Conservation (phyloP, 2,888 invertebrate species). For the Unio delphinus region DNA sequence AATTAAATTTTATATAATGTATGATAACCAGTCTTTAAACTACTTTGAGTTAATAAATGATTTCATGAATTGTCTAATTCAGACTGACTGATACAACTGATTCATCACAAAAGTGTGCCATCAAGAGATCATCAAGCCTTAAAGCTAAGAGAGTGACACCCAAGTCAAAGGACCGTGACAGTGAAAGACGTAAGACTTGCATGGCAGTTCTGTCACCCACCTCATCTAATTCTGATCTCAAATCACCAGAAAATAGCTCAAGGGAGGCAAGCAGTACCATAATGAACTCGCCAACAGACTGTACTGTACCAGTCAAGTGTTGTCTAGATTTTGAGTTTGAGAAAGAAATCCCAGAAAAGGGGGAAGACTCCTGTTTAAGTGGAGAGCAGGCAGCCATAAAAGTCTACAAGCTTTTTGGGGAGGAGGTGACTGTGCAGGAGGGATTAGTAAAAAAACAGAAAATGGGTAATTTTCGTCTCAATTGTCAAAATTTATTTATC, state of each 20-base stretch:
- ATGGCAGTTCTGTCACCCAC: slow-evolving; percentile 56
- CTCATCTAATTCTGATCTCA: slow-evolving; percentile 11
- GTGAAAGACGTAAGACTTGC: slow-evolving; percentile 60
- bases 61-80: too few relatives aligned
- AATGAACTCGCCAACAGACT: neutral
- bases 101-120: neutral
- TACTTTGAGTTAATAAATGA: too few relatives aligned
- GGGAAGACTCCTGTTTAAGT: slow-evolving; percentile 7
- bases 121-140: slow-evolving; percentile 64
- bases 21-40: too few relatives aligned
- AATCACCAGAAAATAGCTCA: neutral
- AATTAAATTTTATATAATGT: too few relatives aligned
- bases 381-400: slow-evolving; percentile 21
- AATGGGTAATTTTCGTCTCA: slow-evolving; percentile 37
- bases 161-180: slow-evolving; percentile 40
- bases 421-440: slow-evolving; percentile 48
- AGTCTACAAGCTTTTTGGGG: slow-evolving; percentile 49
- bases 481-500: neutral
- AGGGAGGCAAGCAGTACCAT: neutral
- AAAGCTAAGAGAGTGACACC: slow-evolving; percentile 49
- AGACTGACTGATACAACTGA: too few relatives aligned
- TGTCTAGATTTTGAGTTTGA: slow-evolving; percentile 11
- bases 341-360: neutral
- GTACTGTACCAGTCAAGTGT: slow-evolving; percentile 7
- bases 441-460: slow-evolving; percentile 56